Conservation (phyloP, 2,113 vertebrate genomes). For the Megalops atlanticus region DNA sequence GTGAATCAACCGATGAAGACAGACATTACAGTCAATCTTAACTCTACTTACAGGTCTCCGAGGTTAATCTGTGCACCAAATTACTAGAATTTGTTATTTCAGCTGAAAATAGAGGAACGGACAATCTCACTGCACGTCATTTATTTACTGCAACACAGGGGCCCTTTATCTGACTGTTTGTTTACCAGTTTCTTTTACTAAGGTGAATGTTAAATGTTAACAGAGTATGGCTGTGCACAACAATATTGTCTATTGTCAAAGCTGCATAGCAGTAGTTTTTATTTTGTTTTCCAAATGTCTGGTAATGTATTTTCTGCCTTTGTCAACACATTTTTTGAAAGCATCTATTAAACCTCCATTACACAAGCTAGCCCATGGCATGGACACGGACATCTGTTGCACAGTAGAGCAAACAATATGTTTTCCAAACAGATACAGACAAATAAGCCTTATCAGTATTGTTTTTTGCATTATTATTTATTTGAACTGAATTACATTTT, state of each 20-base stretch:
- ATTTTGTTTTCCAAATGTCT: background rate
- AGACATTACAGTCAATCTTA: background rate
- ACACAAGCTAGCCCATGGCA: background rate
- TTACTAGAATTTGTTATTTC: slow-evolving; percentile 6
- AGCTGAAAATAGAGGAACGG: background rate
- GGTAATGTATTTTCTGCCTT: background rate
- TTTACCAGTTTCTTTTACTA: slow-evolving; percentile 9
- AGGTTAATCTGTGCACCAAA: background rate
- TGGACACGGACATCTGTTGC: slow-evolving; percentile 59
- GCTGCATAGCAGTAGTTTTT: background rate
- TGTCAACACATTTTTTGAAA: slow-evolving; percentile 18
- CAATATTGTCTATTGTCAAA: background rate
- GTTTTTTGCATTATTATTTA: slow-evolving; percentile 59
- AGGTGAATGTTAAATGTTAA: background rate
- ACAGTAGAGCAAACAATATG: slow-evolving; percentile 66
- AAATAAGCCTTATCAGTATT: slow-evolving; percentile 68
- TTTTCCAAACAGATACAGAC: slow-evolving; percentile 68
- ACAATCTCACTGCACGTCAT: background rate
- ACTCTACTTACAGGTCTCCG: background rate
- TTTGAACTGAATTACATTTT: slow-evolving; percentile 61
- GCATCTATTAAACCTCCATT: slow-evolving; percentile 18
- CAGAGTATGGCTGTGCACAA: too few species aligned
- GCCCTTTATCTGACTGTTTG: background rate
- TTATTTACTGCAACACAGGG: background rate
- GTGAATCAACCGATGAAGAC: background rate